Conservation (phyloP, 2,888 invertebrate species). For the Cactoblastis cactorum region DNA sequence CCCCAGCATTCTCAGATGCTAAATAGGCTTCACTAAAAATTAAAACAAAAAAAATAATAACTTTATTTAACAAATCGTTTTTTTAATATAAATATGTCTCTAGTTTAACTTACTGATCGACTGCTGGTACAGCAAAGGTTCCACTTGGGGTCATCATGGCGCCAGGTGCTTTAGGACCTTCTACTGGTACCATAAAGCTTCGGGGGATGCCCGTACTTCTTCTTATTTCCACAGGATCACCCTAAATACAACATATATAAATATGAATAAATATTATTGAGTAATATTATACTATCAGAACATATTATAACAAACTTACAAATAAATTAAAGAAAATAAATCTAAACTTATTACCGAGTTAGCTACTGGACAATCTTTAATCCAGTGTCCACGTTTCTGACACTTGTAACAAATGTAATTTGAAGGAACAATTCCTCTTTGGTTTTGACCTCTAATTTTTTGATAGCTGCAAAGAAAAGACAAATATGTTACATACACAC, state of each 20-base stretch:
- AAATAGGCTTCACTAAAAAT: constrained; percentile 86
- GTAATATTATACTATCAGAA: background rate
- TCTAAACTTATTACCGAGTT: constrained; percentile 50
- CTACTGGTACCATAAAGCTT: constrained; percentile 97
- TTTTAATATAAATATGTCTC: background rate
- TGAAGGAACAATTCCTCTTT: constrained; percentile 93
- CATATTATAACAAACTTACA: no score
- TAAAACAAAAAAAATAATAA: constrained; percentile 8
- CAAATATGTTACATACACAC: background rate
- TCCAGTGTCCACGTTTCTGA: constrained; percentile 97
- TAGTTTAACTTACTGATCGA: constrained; percentile 86
- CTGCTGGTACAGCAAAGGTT: constrained; percentile 91
- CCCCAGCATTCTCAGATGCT: constrained; percentile 81
- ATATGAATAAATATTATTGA: no score
- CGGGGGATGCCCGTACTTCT: constrained; percentile 98
- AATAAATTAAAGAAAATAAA: background rate
- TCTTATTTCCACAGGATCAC: constrained; percentile 88
- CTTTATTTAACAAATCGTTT: no score
- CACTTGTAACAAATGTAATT: constrained; percentile 97
- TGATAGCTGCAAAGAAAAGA: constrained; percentile 86
- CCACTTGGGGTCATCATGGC: constrained; percentile 94
- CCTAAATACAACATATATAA: constrained; percentile 36
- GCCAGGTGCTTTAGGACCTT: constrained; percentile 91
- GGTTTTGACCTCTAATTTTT: constrained; percentile 92
- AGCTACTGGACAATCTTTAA: constrained; percentile 94